phyloP scores from a whole-genome alignment of 2,888 invertebrate species.

The Mesorhabditis belari region DNA sequence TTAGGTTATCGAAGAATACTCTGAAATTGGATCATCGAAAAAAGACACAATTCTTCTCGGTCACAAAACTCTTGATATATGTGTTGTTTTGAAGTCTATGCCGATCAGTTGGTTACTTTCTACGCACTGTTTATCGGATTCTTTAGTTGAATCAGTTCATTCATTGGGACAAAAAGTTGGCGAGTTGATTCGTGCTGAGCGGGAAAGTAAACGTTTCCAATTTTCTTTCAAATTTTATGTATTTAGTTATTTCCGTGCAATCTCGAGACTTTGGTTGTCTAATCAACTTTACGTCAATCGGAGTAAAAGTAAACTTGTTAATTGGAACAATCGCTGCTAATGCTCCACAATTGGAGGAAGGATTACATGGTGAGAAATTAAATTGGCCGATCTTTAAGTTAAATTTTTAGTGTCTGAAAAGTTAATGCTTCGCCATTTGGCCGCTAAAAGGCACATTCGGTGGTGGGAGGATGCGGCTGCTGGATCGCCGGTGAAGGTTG shows the following conservation, averaged over 20 bases:
- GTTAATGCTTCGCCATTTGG: background rate
- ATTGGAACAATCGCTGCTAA: background rate
- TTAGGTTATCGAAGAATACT: slow-evolving; percentile 82
- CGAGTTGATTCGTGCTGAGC: slow-evolving; percentile 1
- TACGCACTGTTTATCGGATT: background rate
- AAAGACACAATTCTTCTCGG: slow-evolving; percentile 95
- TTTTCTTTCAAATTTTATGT: background rate
- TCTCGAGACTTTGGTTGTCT: background rate
- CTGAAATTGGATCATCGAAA: slow-evolving; percentile 94
- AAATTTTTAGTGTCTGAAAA: background rate
- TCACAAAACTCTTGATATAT: slow-evolving; percentile 89
- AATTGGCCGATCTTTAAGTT: background rate
- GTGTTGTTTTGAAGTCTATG: slow-evolving; percentile 87
- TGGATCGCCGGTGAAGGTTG: background rate
- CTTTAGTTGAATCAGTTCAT: slow-evolving; percentile 8
- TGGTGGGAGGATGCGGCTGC: background rate
- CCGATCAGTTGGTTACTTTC: slow-evolving; percentile 63
- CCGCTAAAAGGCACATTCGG: background rate
- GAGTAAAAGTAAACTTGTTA: background rate
- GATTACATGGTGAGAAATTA: background rate
- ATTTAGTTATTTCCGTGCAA: background rate
- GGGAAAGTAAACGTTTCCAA: background rate
- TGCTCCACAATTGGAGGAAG: background rate
- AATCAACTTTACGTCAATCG: background rate
- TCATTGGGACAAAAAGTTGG: slow-evolving; percentile 8